A percentile compares a stretch with the other conserved stretches of the same genome.
These are phyloP conservation scores for Oscheius sp. DNA, from an alignment of 2,888 invertebrate genomes.

Conservation along the genomic window DNA sequence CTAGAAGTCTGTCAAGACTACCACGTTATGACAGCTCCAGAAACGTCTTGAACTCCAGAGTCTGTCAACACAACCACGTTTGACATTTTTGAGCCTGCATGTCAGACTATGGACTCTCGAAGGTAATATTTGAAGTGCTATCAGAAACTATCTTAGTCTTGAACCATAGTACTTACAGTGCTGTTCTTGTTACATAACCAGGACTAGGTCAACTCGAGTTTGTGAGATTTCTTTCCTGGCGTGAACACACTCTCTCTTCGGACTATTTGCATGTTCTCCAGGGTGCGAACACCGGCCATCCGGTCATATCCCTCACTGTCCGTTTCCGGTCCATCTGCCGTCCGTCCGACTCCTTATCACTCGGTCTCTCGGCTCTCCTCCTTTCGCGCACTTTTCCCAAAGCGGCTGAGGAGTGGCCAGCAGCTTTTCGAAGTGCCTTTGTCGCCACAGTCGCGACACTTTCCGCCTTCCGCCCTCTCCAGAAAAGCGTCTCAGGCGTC, in stretches of 20 bases:
- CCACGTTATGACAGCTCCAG: too few species aligned
- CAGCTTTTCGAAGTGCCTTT: conserved; percentile 24
- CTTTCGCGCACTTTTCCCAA: neutral
- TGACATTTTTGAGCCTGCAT: too few species aligned
- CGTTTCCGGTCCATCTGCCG: conserved; percentile 31
- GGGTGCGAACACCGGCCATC: conserved; percentile 37
- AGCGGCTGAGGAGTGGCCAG: conserved; percentile 22
- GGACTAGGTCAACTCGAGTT: neutral
- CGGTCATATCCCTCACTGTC: neutral
- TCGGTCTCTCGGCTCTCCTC: conserved; percentile 1
- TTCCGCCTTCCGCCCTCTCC: conserved; percentile 22
- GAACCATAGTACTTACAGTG: too few species aligned
- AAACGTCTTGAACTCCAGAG: too few species aligned
- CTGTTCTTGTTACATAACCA: too few species aligned
- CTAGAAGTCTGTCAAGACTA: too few species aligned
- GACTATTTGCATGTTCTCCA: conserved; percentile 35
- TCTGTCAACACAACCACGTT: too few species aligned
- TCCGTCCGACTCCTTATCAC: conserved; percentile 19
- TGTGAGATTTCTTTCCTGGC: neutral
- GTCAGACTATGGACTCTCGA: too few species aligned
- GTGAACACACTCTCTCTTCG: conserved; percentile 8
- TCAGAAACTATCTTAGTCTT: too few species aligned
- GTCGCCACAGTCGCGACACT: conserved; percentile 13
- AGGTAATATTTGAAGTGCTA: too few species aligned
- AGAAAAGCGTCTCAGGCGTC: neutral